Base-by-base conservation (phyloP, 2,888 invertebrate species). In the Heliconius ismenius region DNA sequence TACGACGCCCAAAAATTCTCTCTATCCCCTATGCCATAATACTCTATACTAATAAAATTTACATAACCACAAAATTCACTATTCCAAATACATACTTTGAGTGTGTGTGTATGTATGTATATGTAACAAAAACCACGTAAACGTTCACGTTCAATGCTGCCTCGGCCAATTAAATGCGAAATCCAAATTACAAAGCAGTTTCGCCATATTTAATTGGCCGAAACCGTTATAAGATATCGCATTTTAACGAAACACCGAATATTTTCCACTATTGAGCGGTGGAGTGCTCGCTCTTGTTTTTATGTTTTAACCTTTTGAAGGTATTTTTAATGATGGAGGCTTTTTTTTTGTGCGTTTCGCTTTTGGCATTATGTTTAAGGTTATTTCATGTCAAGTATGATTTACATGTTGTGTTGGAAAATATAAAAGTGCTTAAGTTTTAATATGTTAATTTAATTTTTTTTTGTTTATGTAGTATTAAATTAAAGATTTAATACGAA, bases 121-220 rank as follows among this genome's bases (percentile, higher is more conserved):
- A 67, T 67, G 24, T 43, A 67, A 65, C 13, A 72, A 76, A 67
- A 62, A 68, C 39, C 26, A 60, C 64, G 72, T 72, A 75, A 75
- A 43, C 74, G 68, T 76, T 65, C 76, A 73, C 64, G 72, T 76
- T 58, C 72, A 76, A 76, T 73, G 72, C 72, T 73, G 72, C 72
- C 64, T 39, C 64, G 74, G 79, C 86, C 86, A 88, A 88, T 88
- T 88, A 88, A 86, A 83, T 82, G 84, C 82, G 81, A 79, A 83
- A 83, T 84, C 82, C 86, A 88, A 88, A 84, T 83, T 81, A 80
- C 79, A 73, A 49, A 82, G 83, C 82, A 78, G 83, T 83, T 81
- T 76, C 79, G 78, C 76, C 78, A 70, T 81, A 81, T 84, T 81
- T 80, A 81, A 83, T 83, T 83, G 83, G 77, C 73, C 67, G 68